Base-by-base conservation (phyloP, 2,888 invertebrate genomes). In the Auanema freiburgensis region DNA sequence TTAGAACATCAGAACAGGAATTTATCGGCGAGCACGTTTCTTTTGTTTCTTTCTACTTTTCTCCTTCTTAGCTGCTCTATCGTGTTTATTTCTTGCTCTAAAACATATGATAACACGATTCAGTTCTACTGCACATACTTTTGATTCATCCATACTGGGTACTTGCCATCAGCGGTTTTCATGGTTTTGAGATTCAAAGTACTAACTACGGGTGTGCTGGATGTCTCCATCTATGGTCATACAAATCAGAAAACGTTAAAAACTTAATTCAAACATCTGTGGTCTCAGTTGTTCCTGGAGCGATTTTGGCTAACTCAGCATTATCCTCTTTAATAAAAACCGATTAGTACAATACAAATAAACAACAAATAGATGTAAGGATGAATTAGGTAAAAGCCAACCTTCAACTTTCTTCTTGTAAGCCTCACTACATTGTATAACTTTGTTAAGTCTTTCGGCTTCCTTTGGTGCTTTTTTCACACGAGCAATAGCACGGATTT, bases 111-210 rank as follows among this genome's bases (percentile, higher is more conserved):
- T 46, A 46, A 46, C 8, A 8, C 5, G 46, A 12, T n/a, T 43
- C 8, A 33, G 8, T 33, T 33, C 4, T 33, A 33, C 33, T 8
- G 8, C 33, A 33, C 33, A 5, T 50, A 58, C 63, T 58, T 41
- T 21, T 21, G 63, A 52, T 58, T 63, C 21, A 76, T 42, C 76
- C 76, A 76, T 10, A 61, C 41, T 12, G 76, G 76, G 52, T 67
- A 76, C 18, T 64, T 65, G 33, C 73, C 76, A 55, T 74, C 76
- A 12, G 69, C 66, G 18, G 66, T 69, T 59, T 65, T 72, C 64
- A 76, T 68, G 5, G 73, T 72, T 54, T 71, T 71, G 42, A 70
- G 59, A 57, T 74, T 72, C 52, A 76, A 63, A 10, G 71, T 69
- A 11, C 70, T 58, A 11, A 67, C 59, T 40, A 46, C 18, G 16